Conservation (phyloP, 2,797 vertebrate species). For the Melanogrammus aeglefinus region DNA sequence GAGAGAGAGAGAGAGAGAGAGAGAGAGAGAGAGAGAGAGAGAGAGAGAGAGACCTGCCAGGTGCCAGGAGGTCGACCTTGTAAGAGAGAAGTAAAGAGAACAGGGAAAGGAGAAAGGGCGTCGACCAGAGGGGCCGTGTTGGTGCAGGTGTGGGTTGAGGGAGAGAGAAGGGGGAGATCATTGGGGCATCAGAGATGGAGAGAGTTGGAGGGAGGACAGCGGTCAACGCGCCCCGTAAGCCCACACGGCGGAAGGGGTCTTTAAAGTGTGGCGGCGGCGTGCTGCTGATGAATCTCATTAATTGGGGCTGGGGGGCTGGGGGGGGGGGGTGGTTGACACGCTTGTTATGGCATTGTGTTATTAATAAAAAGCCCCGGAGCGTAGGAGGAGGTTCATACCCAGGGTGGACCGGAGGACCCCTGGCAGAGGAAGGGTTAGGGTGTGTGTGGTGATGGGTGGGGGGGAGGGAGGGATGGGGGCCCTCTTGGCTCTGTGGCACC, state of each 20-base stretch:
- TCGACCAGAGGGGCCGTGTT: neutral
- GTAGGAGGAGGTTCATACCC: neutral
- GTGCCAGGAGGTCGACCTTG: neutral
- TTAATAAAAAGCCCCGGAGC: conserved; percentile 65
- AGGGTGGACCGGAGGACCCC: neutral
- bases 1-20: neutral
- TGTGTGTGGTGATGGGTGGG: too few relatives aligned
- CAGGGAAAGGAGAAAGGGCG: neutral
- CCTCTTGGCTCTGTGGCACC: conserved; percentile 47
- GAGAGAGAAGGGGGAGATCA: neutral
- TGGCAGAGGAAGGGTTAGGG: neutral
- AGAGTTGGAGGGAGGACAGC: neutral
- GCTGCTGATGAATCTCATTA: conserved; percentile 60
- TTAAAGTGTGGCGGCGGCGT: conserved; percentile 28
- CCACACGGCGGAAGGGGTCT: conserved; percentile 28
- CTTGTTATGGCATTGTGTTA: conserved; percentile 73
- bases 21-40: neutral
- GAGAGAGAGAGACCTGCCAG: neutral
- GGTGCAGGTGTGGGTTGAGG: too few relatives aligned
- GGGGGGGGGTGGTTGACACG: conserved; percentile 67
- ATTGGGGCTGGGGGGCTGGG: conserved; percentile 48
- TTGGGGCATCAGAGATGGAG: too few relatives aligned
- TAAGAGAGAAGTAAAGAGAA: neutral
- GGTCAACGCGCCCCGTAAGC: neutral
- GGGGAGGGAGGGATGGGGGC: conserved; percentile 18